Evolutionary conservation across 2,113 vertebrate genomes (phyloP).

Genomic region (Cyprinus carpio): DNA sequence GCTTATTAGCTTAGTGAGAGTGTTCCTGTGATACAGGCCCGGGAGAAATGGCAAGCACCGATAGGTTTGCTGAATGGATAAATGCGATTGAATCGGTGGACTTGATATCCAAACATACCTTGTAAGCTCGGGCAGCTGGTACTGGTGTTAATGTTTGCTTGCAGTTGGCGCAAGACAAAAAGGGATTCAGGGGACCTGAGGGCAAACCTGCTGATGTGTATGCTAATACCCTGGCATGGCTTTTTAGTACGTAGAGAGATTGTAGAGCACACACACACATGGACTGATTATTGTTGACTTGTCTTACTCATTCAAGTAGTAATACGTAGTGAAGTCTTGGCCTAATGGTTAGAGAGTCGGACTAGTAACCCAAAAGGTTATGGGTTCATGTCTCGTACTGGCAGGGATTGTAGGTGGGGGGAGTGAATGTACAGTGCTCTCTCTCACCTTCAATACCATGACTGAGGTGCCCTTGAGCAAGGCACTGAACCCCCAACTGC

Average conservation of each 20-base stretch:
- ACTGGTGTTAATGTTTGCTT: conserved; percentile 18
- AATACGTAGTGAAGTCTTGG: too few relatives aligned
- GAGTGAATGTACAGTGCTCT: too few relatives aligned
- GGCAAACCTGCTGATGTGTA: conserved; percentile 20
- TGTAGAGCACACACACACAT: background rate
- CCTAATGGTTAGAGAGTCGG: too few relatives aligned
- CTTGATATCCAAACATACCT: conserved; percentile 53
- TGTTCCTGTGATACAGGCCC: conserved; percentile 64
- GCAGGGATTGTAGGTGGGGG: too few relatives aligned
- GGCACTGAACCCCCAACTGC: too few relatives aligned
- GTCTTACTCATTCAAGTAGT: background rate
- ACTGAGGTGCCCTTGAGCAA: too few relatives aligned
- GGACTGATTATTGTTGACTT: background rate
- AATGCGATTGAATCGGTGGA: conserved; percentile 58
- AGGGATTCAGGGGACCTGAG: background rate
- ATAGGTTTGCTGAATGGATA: conserved; percentile 55
- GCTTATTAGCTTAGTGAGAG: conserved; percentile 65
- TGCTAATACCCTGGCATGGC: conserved; percentile 9
- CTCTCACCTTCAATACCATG: too few relatives aligned
- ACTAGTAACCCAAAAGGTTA: too few relatives aligned
- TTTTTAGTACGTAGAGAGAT: background rate
- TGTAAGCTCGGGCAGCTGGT: conserved; percentile 29
- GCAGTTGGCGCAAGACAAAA: conserved; percentile 10
- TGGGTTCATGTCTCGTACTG: too few relatives aligned
- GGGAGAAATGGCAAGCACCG: conserved; percentile 53